Evolutionary conservation across 1,140 invertebrate species (phyloP).

Genomic region (Eumaeus atala): DNA sequence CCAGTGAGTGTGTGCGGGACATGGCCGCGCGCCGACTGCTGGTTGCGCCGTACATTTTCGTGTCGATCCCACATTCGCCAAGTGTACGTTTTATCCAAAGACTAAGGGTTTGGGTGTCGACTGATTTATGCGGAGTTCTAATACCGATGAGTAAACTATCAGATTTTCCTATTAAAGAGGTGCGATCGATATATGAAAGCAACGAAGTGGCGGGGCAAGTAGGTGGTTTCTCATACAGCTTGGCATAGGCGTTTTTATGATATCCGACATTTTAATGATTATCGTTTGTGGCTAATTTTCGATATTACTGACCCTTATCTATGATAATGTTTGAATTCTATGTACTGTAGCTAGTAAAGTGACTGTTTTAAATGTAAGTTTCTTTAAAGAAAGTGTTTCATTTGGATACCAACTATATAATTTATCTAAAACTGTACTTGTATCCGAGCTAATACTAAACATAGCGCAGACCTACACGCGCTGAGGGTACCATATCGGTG

Average conservation of each 20-base stretch:
- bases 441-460: not conserved
- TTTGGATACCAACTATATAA: no score
- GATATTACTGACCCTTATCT: no score
- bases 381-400: no score
- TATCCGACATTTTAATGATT: no score
- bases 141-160: constrained; percentile 12
- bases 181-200: constrained; percentile 8
- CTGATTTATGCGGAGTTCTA: constrained; percentile 12
- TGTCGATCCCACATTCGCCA: not conserved
- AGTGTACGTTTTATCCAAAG: not conserved
- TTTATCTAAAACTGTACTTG: no score
- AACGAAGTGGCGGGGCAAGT: constrained; percentile 1
- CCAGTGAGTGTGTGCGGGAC: constrained; percentile 1
- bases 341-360: no score
- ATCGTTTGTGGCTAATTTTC: no score
- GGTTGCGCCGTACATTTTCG: not conserved
- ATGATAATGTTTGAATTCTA: no score
- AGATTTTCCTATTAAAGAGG: not conserved
- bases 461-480: constrained; percentile 13
- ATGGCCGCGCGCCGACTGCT: not conserved
- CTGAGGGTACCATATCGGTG: constrained; percentile 18
- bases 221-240: not conserved
- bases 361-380: no score
- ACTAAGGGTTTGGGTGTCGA: constrained; percentile 8
- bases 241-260: no score